Conservation (phyloP, 2,888 invertebrate genomes). For the Cinara cedri region DNA sequence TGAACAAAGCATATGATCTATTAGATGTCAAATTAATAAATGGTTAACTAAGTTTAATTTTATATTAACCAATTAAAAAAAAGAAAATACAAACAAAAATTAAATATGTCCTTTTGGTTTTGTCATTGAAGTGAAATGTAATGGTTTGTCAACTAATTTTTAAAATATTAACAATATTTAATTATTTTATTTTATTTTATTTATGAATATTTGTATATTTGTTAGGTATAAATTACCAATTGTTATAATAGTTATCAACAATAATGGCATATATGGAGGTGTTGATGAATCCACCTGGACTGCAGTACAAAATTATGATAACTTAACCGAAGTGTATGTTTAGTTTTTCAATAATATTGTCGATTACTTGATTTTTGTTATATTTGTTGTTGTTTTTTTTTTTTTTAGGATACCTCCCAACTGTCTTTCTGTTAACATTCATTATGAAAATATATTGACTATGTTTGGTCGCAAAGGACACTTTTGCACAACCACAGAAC, state of each 20-base stretch:
- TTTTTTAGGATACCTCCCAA: constrained; percentile 80
- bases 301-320: constrained; percentile 73
- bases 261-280: constrained; percentile 93
- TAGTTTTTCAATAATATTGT: background rate
- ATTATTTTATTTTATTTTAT: background rate
- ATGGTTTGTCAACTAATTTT: background rate
- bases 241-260: constrained; percentile 89
- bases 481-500: constrained; percentile 78
- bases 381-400: background rate
- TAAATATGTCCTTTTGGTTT: too few species aligned
- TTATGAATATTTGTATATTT: constrained; percentile 59
- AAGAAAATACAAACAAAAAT: too few species aligned
- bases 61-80: too few species aligned
- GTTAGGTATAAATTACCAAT: constrained; percentile 92
- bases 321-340: constrained; percentile 77
- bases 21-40: too few species aligned
- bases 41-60: too few species aligned
- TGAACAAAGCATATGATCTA: too few species aligned
- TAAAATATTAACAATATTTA: background rate
- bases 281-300: constrained; percentile 77
- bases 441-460: constrained; percentile 89
- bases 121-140: background rate
- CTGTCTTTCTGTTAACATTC: constrained; percentile 76
- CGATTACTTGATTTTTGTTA: background rate
- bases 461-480: constrained; percentile 84